Evolutionary conservation across 2,888 invertebrate genomes (phyloP), one percentile per base, ranked within the genome.

Genomic region (Cryptocephalus moraei): DNA sequence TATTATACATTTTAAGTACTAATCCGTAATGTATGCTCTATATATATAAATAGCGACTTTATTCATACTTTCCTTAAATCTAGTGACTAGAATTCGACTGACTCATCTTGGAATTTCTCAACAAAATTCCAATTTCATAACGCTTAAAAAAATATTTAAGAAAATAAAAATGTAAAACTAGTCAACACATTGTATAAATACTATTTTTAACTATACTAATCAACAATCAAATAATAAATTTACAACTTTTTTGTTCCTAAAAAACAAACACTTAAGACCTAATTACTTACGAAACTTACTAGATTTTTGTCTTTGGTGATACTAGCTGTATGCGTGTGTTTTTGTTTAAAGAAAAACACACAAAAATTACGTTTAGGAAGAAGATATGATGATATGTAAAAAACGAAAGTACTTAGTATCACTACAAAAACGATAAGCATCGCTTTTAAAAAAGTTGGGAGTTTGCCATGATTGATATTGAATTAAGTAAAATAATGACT

Each of bases 31-130:
- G 22, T 22, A 4, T 22, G 22, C 22, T 22, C 22, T 22, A 22
- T 22, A 22, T 22, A 22, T 22, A 22, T 22, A 22, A 22, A 22
- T 22, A 22, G 22, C 22, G 22, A 22, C 22, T 22, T 22, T 22
- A 22, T 22, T 22, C 6, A 4, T 22, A 22, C 2, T 45, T 32
- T 43, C 43, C 51, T 52, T 49, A 51, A 43, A 47, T 41, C 49
- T 49, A 54, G 48, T 54, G 54, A 54, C 54, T 54, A 54, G 54
- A 51, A 33, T 51, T 48, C 43, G 52, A 52, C 45, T 48, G 36
- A 36, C 54, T 41, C 51, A 33, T 13, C n/a, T 36, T 45, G 49
- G 49, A 49, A 51, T 45, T 47, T 44, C 45, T 40, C 13, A 45
- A 36, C 6, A 11, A 41, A 52, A 49, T 46, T 51, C 48, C 46